Evolutionary conservation across 2,888 invertebrate genomes (phyloP).

Genomic region (Dascillus cervinus): DNA sequence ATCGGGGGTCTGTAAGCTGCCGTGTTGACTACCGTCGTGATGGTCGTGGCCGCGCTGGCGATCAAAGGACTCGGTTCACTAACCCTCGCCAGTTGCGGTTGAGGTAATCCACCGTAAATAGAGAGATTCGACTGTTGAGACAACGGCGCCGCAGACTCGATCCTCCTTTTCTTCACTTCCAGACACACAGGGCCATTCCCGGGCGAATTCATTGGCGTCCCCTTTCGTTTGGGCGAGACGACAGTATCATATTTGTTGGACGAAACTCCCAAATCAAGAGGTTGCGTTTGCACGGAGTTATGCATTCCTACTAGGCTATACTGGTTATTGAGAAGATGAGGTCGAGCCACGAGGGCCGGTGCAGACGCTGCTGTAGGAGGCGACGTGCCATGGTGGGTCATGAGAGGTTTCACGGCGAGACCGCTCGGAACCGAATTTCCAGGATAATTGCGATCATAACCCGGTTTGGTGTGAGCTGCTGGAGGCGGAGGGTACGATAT

Average conservation of each 20-base stretch:
- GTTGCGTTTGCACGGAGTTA: conserved; percentile 64
- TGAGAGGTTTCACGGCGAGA: conserved; percentile 33
- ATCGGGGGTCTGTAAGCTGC: conserved; percentile 49
- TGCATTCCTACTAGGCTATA: conserved; percentile 43
- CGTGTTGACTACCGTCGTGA: conserved; percentile 60
- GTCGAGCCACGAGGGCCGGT: conserved; percentile 39
- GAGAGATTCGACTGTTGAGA: conserved; percentile 32
- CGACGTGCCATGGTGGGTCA: conserved; percentile 46
- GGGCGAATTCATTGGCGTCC: conserved; percentile 46
- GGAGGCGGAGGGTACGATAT: conserved; percentile 47
- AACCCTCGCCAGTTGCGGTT: conserved; percentile 48
- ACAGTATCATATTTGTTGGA: conserved; percentile 36
- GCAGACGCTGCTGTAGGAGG: conserved; percentile 43
- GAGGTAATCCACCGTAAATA: conserved; percentile 32
- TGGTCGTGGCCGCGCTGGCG: conserved; percentile 60
- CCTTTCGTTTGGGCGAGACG: conserved; percentile 57
- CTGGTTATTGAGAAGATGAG: conserved; percentile 43
- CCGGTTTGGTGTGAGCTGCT: conserved; percentile 41
- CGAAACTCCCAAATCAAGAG: conserved; percentile 65
- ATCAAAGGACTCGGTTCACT: conserved; percentile 63
- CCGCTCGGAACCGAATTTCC: conserved; percentile 32
- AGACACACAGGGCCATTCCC: conserved; percentile 44
- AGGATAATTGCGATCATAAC: conserved; percentile 31
- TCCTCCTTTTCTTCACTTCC: conserved; percentile 58
- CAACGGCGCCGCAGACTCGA: conserved; percentile 38